Percentiles rank a stretch among this genome's conserved stretches.
Conservation (phyloP, 2,113 vertebrate genomes). For the Lepus americanus region DNA sequence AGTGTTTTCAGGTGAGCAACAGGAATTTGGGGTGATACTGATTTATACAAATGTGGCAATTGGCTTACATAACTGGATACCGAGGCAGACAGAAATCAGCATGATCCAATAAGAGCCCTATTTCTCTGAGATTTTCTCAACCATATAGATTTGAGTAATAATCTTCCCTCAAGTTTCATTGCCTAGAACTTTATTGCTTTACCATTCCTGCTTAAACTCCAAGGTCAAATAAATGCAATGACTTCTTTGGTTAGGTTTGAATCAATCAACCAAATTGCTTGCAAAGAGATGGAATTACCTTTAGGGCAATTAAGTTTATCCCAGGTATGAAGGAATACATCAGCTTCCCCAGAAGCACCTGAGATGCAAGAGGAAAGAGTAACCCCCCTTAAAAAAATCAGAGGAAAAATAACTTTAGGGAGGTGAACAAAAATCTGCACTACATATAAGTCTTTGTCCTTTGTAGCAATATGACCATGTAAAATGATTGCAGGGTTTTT, state of each 20-base stretch:
- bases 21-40: background rate
- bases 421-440: background rate
- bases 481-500: background rate
- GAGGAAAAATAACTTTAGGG: background rate
- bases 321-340: background rate
- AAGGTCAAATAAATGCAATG: background rate
- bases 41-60: background rate
- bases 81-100: background rate
- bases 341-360: background rate
- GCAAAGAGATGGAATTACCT: background rate
- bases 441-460: background rate
- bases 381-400: background rate
- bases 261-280: conserved; percentile 1
- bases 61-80: background rate
- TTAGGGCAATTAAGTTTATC: background rate
- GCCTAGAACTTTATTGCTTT: background rate
- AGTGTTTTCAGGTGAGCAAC: background rate
- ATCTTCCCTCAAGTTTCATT: background rate
- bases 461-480: background rate
- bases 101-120: background rate
- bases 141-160: background rate
- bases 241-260: background rate
- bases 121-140: background rate
- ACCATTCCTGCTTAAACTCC: background rate
- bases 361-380: background rate